Base-by-base conservation (phyloP, 2,113 vertebrate genomes). In the Hiodon alosoides region DNA sequence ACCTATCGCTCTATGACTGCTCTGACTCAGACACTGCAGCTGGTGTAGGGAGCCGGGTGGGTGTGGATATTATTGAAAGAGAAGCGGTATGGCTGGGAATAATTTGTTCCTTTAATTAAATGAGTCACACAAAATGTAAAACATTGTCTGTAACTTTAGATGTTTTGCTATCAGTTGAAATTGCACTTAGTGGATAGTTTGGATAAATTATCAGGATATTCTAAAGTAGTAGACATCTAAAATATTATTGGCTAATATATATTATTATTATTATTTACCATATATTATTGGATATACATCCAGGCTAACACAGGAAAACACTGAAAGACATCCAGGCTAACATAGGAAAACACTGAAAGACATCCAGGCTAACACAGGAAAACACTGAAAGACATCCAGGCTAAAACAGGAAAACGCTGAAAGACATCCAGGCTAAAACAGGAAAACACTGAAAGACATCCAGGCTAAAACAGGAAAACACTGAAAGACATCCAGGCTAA, bases 111-210 rank as follows among this genome's bases (percentile, higher is more conserved):
- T 66, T 74, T 53, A 31, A 13, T n/a, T 31, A 46, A 47, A 86
- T 85, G 87, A 87, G 84, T 89, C 87, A 88, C 85, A 88, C 87
- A 17, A 89, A 89, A 86, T 87, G 87, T 86, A 89, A 90, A 85
- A 88, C 87, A 89, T 90, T 86, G 65, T 14, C 48, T 50, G 54
- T 31, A 31, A 31, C 31, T 31, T 31, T 31, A 31, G 31, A 47
- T 60, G 17, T 54, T 47, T 58, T 60, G 55, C 46, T 47, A 31
- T 58, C 9, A 48, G 70, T 3, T 55, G 85, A 87, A 87, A 78
- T 84, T 69, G 78, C 86, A 85, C 70, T 75, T 82, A 82, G 81
- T 73, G n/a, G n/a, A n/a, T n/a, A n/a, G 31, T 31, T 31, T 31
- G 31, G 31, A 31, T 31, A 31, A 31, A 31, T 2, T 0, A 31